phyloP scores from a whole-genome alignment of 35 echinoderm and acorn worm genomes.

The Chiridota heheva region DNA sequence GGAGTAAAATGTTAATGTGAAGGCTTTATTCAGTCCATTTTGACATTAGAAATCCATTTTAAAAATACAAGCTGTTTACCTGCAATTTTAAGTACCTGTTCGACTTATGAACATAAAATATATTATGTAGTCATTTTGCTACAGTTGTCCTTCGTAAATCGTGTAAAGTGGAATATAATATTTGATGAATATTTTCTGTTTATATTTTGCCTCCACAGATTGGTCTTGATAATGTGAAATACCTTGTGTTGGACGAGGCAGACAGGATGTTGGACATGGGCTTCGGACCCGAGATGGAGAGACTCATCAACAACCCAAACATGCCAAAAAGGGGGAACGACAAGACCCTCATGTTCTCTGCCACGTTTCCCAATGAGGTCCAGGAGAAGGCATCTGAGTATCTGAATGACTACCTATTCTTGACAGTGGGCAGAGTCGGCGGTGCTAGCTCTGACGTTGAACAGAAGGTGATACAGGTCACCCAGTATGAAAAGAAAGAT shows the following conservation, averaged over 20 bases:
- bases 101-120: too few relatives aligned
- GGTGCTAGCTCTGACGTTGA: slow-evolving; percentile 80
- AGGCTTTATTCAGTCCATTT: too few relatives aligned
- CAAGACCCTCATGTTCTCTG: slow-evolving; percentile 95
- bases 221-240: slow-evolving; percentile 66
- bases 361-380: slow-evolving; percentile 89
- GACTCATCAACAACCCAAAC: slow-evolving; percentile 70
- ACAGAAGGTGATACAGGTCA: slow-evolving; percentile 67
- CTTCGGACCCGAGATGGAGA: slow-evolving; percentile 88
- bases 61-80: too few relatives aligned
- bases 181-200: too few relatives aligned
- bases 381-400: slow-evolving; percentile 82
- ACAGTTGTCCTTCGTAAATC: too few relatives aligned
- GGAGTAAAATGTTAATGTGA: too few relatives aligned
- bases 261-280: slow-evolving; percentile 99
- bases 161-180: too few relatives aligned
- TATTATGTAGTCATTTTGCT: too few relatives aligned
- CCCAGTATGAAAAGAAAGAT: slow-evolving; percentile 72
- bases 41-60: too few relatives aligned
- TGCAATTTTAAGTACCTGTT: too few relatives aligned
- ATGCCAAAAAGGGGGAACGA: slow-evolving; percentile 87
- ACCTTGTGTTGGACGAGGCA: slow-evolving; percentile 88
- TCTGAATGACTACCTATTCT: slow-evolving; percentile 87
- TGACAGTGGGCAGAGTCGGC: slow-evolving; percentile 86
- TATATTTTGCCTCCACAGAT: too few relatives aligned